Conservation (phyloP, 23 tunicate species). For the Halocynthia aurantium region DNA sequence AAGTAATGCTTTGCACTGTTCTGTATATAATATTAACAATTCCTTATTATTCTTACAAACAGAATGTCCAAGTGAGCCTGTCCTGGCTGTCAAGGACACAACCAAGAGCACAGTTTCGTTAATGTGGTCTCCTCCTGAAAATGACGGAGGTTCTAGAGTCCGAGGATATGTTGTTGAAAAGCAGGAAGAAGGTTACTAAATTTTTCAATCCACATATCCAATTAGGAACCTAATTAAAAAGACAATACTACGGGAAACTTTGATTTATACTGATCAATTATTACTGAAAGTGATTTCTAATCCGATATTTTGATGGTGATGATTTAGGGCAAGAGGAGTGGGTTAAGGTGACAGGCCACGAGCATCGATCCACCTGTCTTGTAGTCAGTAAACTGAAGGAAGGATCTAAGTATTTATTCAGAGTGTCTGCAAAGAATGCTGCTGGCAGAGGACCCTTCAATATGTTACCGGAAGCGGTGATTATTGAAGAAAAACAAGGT, state of each 20-base stretch:
- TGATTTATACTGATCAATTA: too few species aligned
- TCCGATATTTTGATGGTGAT: too few species aligned
- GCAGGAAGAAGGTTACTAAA: conserved; percentile 35
- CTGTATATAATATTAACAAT: too few species aligned
- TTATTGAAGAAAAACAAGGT: conserved; percentile 41
- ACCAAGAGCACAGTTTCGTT: conserved; percentile 49
- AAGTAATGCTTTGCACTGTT: too few species aligned
- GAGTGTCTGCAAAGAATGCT: conserved; percentile 71
- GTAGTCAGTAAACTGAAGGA: conserved; percentile 28
- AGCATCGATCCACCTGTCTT: conserved; percentile 42
- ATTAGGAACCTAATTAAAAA: too few species aligned
- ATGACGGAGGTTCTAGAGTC: conserved; percentile 84
- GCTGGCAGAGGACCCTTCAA: conserved; percentile 73
- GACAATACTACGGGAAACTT: too few species aligned
- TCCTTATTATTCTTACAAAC: too few species aligned
- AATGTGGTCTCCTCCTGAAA: conserved; percentile 73
- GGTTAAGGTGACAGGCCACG: conserved; percentile 61
- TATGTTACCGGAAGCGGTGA: conserved; percentile 22
- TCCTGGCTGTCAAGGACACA: conserved; percentile 46
- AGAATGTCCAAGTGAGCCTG: conserved; percentile 50
- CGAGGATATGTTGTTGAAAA: conserved; percentile 76
- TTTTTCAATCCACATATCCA: not conserved
- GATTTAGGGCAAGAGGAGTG: conserved; percentile 49
- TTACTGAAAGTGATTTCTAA: too few species aligned
- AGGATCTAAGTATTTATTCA: conserved; percentile 42